A percentile compares a stretch with the other conserved stretches of the same genome.
Evolutionary conservation across 1,140 invertebrate species (phyloP).

Genomic region (Rhizoglyphus robini): DNA sequence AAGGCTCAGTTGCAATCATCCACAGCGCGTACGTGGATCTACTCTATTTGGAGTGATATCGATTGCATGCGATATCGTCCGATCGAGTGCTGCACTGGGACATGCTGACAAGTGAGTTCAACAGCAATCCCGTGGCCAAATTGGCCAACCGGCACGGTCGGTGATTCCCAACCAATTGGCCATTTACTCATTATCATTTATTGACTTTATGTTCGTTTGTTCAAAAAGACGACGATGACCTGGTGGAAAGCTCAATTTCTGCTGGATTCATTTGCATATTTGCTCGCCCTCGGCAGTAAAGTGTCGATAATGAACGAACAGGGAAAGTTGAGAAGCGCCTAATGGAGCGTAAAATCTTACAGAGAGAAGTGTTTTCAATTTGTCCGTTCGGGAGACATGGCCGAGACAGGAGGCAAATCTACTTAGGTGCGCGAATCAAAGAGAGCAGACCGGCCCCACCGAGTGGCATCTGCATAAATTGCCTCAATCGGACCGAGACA

Average conservation of each 20-base stretch:
- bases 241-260: too few relatives aligned
- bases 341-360: slow-evolving; percentile 3
- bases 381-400: background rate
- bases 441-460: background rate
- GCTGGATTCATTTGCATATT: slow-evolving; percentile 8
- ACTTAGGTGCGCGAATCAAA: background rate
- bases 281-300: background rate
- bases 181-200: too few relatives aligned
- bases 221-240: too few relatives aligned
- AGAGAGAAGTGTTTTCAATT: background rate
- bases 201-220: too few relatives aligned
- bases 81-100: too few relatives aligned
- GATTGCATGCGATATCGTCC: too few relatives aligned
- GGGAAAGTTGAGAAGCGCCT: slow-evolving; percentile 3
- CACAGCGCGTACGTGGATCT: background rate
- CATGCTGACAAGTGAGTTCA: too few relatives aligned
- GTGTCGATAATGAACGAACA: slow-evolving; percentile 7
- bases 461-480: slow-evolving; percentile 2
- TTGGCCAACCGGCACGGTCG: too few relatives aligned
- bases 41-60: background rate
- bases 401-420: background rate
- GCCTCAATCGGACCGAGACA: slow-evolving; percentile 3
- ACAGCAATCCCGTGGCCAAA: too few relatives aligned
- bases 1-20: background rate
- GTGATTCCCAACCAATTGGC: too few relatives aligned